Evolutionary conservation across 2,888 invertebrate genomes (phyloP).

Genomic region (Campoplex nolae): DNA sequence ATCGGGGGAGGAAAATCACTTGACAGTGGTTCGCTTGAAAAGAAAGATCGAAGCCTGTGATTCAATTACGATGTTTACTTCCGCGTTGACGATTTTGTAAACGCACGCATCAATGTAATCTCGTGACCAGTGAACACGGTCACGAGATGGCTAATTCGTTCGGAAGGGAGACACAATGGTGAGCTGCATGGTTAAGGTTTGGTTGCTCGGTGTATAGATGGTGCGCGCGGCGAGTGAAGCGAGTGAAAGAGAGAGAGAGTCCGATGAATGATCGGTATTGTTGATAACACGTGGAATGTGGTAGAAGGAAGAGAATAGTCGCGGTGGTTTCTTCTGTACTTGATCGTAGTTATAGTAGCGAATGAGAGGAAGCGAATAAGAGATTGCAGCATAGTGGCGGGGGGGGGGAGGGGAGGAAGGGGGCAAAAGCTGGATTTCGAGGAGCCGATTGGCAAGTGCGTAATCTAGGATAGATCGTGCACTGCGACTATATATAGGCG

Average conservation of each 20-base stretch:
- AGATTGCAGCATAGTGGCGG: background rate
- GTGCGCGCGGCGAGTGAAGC: background rate
- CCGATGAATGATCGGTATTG: conserved; percentile 4
- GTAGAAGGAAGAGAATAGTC: background rate
- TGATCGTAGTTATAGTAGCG: background rate
- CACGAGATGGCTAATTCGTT: background rate
- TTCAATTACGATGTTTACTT: background rate
- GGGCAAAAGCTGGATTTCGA: conserved; percentile 4
- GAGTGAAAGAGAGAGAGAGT: background rate
- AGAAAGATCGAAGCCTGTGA: background rate
- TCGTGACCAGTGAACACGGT: background rate
- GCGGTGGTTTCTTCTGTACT: background rate
- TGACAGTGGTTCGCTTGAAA: background rate
- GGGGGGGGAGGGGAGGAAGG: background rate
- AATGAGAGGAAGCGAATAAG: conserved; percentile 12
- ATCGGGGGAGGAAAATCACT: background rate
- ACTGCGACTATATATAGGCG: conserved; percentile 8
- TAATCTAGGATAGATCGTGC: conserved; percentile 59
- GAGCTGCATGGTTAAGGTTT: background rate
- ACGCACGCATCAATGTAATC: background rate
- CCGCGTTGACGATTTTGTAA: background rate
- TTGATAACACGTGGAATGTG: conserved; percentile 9
- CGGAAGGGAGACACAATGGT: background rate
- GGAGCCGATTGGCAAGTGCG: conserved; percentile 49
- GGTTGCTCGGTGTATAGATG: background rate